Percentiles rank a stretch among this genome's conserved stretches.
Conservation (phyloP, 2,888 invertebrate genomes). For the Drosophila sordidapex region DNA sequence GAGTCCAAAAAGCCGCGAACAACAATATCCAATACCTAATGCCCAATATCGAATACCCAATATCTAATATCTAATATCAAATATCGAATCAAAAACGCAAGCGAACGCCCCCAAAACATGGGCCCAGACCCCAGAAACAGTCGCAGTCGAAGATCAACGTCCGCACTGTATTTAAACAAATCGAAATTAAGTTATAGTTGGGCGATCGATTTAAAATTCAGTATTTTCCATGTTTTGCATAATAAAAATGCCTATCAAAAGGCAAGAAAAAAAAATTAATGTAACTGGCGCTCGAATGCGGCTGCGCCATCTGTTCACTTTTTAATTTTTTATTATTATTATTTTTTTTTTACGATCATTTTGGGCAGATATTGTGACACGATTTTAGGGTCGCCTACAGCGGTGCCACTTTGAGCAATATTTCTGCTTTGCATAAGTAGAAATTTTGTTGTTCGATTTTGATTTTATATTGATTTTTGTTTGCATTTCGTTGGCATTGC, state of each 20-base stretch:
- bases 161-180: slow-evolving; percentile 57
- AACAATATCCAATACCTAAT: slow-evolving; percentile 25
- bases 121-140: slow-evolving; percentile 29
- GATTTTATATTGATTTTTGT: slow-evolving; percentile 60
- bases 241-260: slow-evolving; percentile 75
- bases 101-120: slow-evolving; percentile 44
- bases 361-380: slow-evolving; percentile 73
- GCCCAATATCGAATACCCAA: slow-evolving; percentile 1
- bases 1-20: slow-evolving; percentile 3
- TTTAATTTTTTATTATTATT: slow-evolving; percentile 23
- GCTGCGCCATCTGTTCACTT: slow-evolving; percentile 51
- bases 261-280: slow-evolving; percentile 59
- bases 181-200: slow-evolving; percentile 65
- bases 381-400: slow-evolving; percentile 69
- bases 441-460: slow-evolving; percentile 56
- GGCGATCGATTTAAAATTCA: slow-evolving; percentile 68
- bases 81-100: slow-evolving; percentile 34
- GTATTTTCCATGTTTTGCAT: slow-evolving; percentile 80
- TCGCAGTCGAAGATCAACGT: slow-evolving; percentile 57
- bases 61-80: slow-evolving; percentile 6
- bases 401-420: slow-evolving; percentile 74
- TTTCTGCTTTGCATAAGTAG: slow-evolving; percentile 81
- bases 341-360: slow-evolving; percentile 30
- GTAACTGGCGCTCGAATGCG: slow-evolving; percentile 74
- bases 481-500: slow-evolving; percentile 76